Conservation (phyloP, 1,140 invertebrate genomes). For the Drosophila simulans region DNA sequence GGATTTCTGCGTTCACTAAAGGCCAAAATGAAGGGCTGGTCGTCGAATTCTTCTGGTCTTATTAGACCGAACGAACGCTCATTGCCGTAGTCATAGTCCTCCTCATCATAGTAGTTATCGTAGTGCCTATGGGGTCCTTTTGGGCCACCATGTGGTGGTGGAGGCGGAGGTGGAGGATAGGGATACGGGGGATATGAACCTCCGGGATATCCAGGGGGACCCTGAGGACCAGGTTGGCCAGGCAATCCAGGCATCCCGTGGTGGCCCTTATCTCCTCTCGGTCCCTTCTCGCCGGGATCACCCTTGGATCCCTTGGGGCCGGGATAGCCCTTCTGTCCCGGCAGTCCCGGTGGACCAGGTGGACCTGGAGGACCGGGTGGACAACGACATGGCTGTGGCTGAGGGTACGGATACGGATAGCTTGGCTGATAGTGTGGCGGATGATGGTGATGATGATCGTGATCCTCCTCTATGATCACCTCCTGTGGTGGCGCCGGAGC, state of each 20-base stretch:
- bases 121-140: slow-evolving; percentile 12
- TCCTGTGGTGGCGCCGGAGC: slow-evolving; percentile 27
- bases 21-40: slow-evolving; percentile 27
- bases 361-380: slow-evolving; percentile 57
- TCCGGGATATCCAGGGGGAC: slow-evolving; percentile 55
- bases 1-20: slow-evolving; percentile 34
- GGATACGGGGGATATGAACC: slow-evolving; percentile 47
- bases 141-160: slow-evolving; percentile 15
- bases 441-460: slow-evolving; percentile 20
- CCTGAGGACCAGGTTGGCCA: slow-evolving; percentile 63
- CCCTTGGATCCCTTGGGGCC: slow-evolving; percentile 55
- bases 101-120: slow-evolving; percentile 18
- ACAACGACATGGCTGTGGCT: slow-evolving; percentile 32
- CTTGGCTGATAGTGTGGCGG: background rate
- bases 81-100: slow-evolving; percentile 9
- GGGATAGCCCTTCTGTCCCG: slow-evolving; percentile 50
- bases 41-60: slow-evolving; percentile 2
- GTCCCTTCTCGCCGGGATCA: slow-evolving; percentile 46
- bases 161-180: slow-evolving; percentile 1
- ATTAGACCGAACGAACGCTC: slow-evolving; percentile 21
- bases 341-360: slow-evolving; percentile 40
- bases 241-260: slow-evolving; percentile 50
- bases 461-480: slow-evolving; percentile 37
- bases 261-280: slow-evolving; percentile 58
- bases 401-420: slow-evolving; percentile 33